Conservation (phyloP, 1,140 invertebrate species). For the Palaemon carinicauda region DNA sequence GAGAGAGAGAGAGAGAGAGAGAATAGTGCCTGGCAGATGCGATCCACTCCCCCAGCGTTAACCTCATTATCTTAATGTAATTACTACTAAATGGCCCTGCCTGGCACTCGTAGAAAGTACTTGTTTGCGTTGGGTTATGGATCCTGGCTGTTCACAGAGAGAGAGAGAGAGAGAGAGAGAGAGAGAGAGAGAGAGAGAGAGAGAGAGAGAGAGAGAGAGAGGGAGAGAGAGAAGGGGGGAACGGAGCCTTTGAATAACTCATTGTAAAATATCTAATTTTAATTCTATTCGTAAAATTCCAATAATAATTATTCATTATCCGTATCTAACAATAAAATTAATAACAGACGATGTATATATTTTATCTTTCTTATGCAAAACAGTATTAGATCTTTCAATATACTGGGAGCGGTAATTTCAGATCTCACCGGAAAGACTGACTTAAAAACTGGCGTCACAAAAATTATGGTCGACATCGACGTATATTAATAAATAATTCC, state of each 20-base stretch:
- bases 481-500: no score
- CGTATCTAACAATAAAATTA: no score
- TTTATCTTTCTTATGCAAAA: no score
- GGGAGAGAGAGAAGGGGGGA: no score
- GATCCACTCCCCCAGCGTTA: neutral
- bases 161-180: slow-evolving; percentile 21
- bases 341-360: no score
- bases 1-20: neutral
- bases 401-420: no score
- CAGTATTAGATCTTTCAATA: no score
- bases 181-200: slow-evolving; percentile 3
- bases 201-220: slow-evolving; percentile 1
- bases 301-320: no score
- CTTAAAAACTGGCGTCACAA: no score
- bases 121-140: neutral
- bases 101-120: neutral
- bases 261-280: neutral
- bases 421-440: no score
- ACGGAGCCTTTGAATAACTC: no score
- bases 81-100: neutral
- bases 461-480: no score
- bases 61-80: neutral
- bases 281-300: neutral
- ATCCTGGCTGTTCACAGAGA: neutral
- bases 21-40: neutral